These are phyloP conservation scores for Hyppa rectilinea DNA, from an alignment of 2,888 invertebrate genomes.

Conservation along the genomic window DNA sequence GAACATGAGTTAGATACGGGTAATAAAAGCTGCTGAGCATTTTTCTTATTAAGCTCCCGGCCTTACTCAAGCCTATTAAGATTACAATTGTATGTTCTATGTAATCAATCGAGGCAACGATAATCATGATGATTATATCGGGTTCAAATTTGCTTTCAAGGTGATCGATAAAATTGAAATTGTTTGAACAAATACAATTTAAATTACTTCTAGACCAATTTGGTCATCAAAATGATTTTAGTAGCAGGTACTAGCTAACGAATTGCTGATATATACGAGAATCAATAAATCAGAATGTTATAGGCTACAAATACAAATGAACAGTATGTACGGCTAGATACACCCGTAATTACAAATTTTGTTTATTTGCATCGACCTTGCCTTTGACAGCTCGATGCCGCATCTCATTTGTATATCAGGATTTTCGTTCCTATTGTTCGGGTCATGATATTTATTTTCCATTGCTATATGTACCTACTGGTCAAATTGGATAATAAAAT, in stretches of 20 bases:
- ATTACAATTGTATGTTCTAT: constrained; percentile 56
- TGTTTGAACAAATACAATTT: constrained; percentile 50
- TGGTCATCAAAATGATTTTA: constrained; percentile 2
- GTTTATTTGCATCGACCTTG: constrained; percentile 69
- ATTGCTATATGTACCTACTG: constrained; percentile 46
- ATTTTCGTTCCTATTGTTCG: constrained; percentile 78
- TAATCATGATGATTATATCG: constrained; percentile 68
- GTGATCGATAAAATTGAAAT: constrained; percentile 56
- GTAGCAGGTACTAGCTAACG: not conserved
- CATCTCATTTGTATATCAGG: constrained; percentile 80
- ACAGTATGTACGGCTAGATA: not conserved
- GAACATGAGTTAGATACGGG: constrained; percentile 77
- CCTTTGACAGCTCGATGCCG: constrained; percentile 76
- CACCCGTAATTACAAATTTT: constrained; percentile 28
- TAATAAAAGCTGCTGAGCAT: constrained; percentile 75
- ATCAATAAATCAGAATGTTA: not conserved
- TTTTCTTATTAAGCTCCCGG: constrained; percentile 73
- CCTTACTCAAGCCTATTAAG: constrained; percentile 70
- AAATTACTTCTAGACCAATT: constrained; percentile 31
- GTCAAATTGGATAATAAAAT: constrained; percentile 65
- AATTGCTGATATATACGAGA: not conserved
- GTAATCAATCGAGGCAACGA: constrained; percentile 66
- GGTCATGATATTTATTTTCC: constrained; percentile 68
- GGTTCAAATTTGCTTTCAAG: constrained; percentile 66
- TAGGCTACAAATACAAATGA: not conserved